A percentile compares a stretch with the other conserved stretches of the same genome.
Evolutionary conservation across 2,888 invertebrate species (phyloP).

Genomic region (Stenodera caucasica): DNA sequence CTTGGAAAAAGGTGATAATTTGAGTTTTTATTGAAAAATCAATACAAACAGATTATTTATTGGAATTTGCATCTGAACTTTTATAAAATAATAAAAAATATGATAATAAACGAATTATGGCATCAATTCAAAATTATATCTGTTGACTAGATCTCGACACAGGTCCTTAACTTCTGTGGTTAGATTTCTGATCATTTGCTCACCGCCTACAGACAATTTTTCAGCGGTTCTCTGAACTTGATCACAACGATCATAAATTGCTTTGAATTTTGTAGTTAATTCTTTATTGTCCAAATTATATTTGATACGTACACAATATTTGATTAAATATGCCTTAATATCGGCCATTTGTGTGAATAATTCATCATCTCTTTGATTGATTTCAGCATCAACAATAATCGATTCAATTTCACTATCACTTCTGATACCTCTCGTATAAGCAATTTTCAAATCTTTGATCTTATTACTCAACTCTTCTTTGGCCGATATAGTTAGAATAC

Average conservation of each 20-base stretch:
- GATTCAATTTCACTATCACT: slow-evolving; percentile 29
- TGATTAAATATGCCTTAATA: slow-evolving; percentile 26
- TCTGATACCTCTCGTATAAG: slow-evolving; percentile 24
- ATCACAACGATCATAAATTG: slow-evolving; percentile 9
- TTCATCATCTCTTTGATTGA: slow-evolving; percentile 24
- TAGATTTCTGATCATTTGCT: slow-evolving; percentile 5
- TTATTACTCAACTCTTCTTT: slow-evolving; percentile 25
- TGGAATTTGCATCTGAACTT: too few relatives aligned
- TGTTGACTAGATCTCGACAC: slow-evolving; percentile 5
- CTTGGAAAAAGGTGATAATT: too few relatives aligned
- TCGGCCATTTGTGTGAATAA: slow-evolving; percentile 28
- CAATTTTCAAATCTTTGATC: slow-evolving; percentile 28
- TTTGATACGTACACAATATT: slow-evolving; percentile 16
- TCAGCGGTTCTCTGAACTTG: background rate
- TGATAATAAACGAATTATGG: slow-evolving; percentile 1
- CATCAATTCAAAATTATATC: slow-evolving; percentile 12
- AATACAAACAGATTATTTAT: too few relatives aligned
- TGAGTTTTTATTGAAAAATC: too few relatives aligned
- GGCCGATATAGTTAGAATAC: slow-evolving; percentile 33
- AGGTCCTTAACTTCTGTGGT: background rate
- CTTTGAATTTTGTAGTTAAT: background rate
- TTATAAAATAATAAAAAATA: background rate
- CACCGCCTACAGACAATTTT: slow-evolving; percentile 3
- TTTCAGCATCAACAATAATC: slow-evolving; percentile 22
- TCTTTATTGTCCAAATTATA: slow-evolving; percentile 17